phyloP scores from a whole-genome alignment of 2,797 vertebrate species.

The Microtus californicus region DNA sequence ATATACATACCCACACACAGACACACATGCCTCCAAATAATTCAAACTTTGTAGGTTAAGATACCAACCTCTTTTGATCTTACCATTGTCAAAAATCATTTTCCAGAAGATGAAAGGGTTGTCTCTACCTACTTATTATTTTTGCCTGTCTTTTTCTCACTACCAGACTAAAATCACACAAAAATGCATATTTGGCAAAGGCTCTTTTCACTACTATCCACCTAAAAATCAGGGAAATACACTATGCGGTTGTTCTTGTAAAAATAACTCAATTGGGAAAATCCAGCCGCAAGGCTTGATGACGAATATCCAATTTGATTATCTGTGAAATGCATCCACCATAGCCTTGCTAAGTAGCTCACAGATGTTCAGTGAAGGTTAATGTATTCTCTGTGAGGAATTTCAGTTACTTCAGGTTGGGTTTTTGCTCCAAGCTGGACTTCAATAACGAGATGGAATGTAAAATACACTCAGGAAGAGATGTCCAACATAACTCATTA shows the following conservation, averaged over 20 bases:
- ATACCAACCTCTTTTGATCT: background rate
- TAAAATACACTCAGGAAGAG: background rate
- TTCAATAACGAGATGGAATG: conserved; percentile 10
- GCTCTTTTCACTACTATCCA: background rate
- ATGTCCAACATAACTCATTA: conserved; percentile 28
- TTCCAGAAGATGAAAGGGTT: background rate
- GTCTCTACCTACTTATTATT: background rate
- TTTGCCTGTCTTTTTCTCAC: background rate
- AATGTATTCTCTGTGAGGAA: conserved; percentile 20
- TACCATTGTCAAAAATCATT: background rate
- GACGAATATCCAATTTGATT: conserved; percentile 3
- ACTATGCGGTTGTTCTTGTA: background rate
- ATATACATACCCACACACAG: background rate
- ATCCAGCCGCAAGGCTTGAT: background rate
- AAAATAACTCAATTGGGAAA: conserved; percentile 25
- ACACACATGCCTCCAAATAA: background rate
- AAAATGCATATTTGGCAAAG: background rate
- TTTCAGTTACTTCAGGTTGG: background rate
- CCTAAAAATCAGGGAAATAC: background rate
- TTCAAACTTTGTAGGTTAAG: background rate
- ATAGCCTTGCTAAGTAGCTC: background rate
- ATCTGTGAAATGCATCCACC: background rate
- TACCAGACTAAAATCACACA: background rate
- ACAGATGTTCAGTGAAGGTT: background rate
- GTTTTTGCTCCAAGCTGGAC: background rate